phyloP scores from a whole-genome alignment of 2,888 invertebrate genomes.

The Drosophila sordidula region DNA sequence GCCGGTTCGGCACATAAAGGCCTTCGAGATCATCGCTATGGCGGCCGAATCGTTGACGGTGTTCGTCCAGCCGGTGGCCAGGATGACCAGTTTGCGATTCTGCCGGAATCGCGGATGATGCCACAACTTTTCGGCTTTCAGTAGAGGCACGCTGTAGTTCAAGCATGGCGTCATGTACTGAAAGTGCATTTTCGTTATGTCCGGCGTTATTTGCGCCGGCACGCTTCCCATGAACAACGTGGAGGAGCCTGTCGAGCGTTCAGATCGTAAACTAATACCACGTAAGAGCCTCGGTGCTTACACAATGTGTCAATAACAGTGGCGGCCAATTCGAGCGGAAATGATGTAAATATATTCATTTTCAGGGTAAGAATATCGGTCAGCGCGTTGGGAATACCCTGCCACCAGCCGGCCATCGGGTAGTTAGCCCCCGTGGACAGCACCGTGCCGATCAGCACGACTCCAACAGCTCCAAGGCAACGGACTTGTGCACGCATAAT shows the following conservation, averaged over 20 bases:
- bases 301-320: constrained; percentile 73
- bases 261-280: neutral
- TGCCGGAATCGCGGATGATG: constrained; percentile 72
- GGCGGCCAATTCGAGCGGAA: constrained; percentile 73
- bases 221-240: constrained; percentile 65
- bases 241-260: constrained; percentile 68
- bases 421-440: constrained; percentile 7
- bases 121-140: constrained; percentile 77
- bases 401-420: constrained; percentile 52
- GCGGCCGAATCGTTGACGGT: constrained; percentile 73
- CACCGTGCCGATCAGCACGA: constrained; percentile 15
- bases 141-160: constrained; percentile 78
- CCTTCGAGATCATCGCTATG: constrained; percentile 72
- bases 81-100: constrained; percentile 75
- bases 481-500: constrained; percentile 19
- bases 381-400: constrained; percentile 41
- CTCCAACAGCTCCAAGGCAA: neutral
- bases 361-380: constrained; percentile 68
- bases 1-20: constrained; percentile 80
- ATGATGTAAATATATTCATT: constrained; percentile 72
- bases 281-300: constrained; percentile 41
- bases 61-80: constrained; percentile 84
- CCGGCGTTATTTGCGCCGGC: constrained; percentile 72
- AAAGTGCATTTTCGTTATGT: constrained; percentile 79
- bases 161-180: constrained; percentile 76